Conservation (phyloP, 1,140 invertebrate genomes). For the Brachionus asplanchnoidis region DNA sequence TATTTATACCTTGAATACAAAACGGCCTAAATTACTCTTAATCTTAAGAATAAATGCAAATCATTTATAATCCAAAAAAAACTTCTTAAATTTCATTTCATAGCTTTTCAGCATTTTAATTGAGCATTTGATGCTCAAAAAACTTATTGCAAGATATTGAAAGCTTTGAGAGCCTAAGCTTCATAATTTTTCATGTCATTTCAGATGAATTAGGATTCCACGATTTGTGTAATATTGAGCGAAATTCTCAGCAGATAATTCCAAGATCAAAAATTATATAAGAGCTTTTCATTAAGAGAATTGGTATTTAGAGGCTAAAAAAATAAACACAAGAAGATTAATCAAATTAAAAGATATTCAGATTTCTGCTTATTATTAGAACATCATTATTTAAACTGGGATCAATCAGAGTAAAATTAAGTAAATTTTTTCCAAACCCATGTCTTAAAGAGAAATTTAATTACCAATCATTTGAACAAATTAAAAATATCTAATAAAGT, state of each 20-base stretch:
- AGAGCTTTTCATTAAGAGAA: not conserved
- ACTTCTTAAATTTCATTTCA: not conserved
- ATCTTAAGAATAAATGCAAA: not conserved
- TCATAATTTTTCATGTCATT: not conserved
- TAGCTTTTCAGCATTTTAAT: not conserved
- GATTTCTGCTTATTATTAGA: not conserved
- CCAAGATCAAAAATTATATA: not conserved
- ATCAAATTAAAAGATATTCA: not conserved
- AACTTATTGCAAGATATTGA: not conserved
- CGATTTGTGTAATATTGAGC: not conserved
- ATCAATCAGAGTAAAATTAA: not conserved
- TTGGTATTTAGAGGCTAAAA: not conserved
- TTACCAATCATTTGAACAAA: not conserved
- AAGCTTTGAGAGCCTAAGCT: not conserved
- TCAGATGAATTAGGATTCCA: not conserved
- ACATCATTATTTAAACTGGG: not conserved
- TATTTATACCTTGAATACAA: not conserved
- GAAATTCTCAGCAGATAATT: not conserved
- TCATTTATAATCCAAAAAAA: not conserved
- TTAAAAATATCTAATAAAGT: not conserved
- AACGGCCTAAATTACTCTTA: not conserved
- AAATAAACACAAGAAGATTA: not conserved
- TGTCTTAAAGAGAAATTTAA: not conserved
- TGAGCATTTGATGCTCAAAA: not conserved
- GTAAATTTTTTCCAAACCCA: not conserved